phyloP scores from a whole-genome alignment of 30 jellyfish, hydroid and myxozoan genomes.

The Aurelia sp. region DNA sequence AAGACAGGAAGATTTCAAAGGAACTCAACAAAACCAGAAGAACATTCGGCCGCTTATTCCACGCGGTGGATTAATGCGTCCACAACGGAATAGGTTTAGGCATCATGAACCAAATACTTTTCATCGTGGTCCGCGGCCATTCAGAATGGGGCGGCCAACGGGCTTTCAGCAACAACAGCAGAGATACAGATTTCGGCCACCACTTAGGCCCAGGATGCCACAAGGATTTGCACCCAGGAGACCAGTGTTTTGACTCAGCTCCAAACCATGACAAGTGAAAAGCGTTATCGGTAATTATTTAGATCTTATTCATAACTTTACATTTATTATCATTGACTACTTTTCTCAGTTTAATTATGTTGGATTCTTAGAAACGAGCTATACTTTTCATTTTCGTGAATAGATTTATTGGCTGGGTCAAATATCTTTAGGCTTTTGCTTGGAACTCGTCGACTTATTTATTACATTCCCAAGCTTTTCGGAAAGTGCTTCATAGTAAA shows the following conservation, averaged over 20 bases:
- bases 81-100: conserved; percentile 37
- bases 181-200: conserved; percentile 72
- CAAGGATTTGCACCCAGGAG: conserved; percentile 65
- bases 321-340: not conserved
- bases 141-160: conserved; percentile 19
- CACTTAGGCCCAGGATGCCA: conserved; percentile 63
- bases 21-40: not conserved
- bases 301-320: not conserved
- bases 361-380: not conserved
- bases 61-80: not conserved
- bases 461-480: no score
- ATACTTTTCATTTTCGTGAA: no score
- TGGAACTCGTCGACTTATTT: no score
- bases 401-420: no score
- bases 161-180: conserved; percentile 35
- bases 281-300: conserved; percentile 8
- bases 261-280: not conserved
- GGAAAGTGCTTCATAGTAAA: no score
- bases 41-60: not conserved
- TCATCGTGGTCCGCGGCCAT: conserved; percentile 43
- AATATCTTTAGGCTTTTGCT: no score
- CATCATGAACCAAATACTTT: conserved; percentile 26
- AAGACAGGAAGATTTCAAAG: not conserved
- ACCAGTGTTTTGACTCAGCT: conserved; percentile 54
- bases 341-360: not conserved